phyloP scores from a whole-genome alignment of 2,888 invertebrate species.

The Dione juno region DNA sequence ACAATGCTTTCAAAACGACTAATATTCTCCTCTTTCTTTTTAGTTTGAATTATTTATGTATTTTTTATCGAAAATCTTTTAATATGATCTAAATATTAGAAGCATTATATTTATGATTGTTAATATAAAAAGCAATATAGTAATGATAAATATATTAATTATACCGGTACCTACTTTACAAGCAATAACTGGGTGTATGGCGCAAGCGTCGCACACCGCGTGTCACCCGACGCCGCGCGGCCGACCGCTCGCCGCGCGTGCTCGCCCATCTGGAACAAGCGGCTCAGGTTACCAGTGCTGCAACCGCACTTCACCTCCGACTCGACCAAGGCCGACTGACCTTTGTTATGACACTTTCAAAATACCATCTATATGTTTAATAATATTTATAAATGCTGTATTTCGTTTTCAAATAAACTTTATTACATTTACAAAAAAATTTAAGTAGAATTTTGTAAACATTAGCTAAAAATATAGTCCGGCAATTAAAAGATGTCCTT shows the following conservation, averaged over 20 bases:
- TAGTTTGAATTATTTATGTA: background rate
- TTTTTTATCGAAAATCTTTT: background rate
- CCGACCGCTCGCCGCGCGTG: constrained; percentile 70
- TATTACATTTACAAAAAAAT: no score
- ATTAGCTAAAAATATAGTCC: no score
- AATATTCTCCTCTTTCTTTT: background rate
- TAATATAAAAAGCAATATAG: no score
- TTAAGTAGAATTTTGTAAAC: no score
- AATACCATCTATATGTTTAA: constrained; percentile 6
- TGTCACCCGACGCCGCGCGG: constrained; percentile 73
- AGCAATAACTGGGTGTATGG: constrained; percentile 61
- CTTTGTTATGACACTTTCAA: constrained; percentile 38
- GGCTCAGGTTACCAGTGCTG: constrained; percentile 49
- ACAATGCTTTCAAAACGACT: constrained; percentile 28
- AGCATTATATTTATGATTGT: background rate
- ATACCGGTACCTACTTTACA: constrained; percentile 67
- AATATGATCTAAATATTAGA: background rate
- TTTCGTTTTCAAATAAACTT: background rate
- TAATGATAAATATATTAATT: constrained; percentile 10
- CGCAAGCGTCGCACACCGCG: constrained; percentile 65
- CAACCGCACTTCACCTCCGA: constrained; percentile 50
- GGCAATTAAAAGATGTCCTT: no score
- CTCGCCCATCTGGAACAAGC: constrained; percentile 77
- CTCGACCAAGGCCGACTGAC: constrained; percentile 44
- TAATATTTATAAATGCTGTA: constrained; percentile 1